phyloP scores from a whole-genome alignment of 2,888 invertebrate genomes.

The Urechis unicinctus region DNA sequence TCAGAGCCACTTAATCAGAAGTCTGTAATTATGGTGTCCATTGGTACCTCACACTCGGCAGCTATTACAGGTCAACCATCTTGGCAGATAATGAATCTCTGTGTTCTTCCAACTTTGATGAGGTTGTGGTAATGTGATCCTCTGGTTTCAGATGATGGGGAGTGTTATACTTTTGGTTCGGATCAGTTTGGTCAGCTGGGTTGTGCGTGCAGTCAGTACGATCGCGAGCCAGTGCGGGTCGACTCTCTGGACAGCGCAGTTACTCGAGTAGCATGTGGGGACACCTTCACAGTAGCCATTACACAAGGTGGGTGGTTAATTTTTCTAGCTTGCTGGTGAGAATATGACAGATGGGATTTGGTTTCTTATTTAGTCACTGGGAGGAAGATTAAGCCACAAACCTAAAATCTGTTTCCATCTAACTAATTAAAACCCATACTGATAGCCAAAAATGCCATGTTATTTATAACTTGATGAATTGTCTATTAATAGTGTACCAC shows the following conservation, averaged over 20 bases:
- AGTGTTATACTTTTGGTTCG: slow-evolving; percentile 44
- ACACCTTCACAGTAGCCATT: slow-evolving; percentile 45
- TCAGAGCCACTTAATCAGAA: slow-evolving; percentile 30
- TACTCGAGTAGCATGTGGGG: slow-evolving; percentile 40
- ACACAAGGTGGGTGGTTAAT: slow-evolving; percentile 31
- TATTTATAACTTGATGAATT: no score
- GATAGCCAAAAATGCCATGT: no score
- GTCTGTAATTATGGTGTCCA: slow-evolving; percentile 32
- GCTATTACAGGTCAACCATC: slow-evolving; percentile 33
- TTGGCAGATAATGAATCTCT: background rate
- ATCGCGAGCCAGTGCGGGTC: slow-evolving; percentile 25
- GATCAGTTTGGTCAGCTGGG: slow-evolving; percentile 48
- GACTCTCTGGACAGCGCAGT: slow-evolving; percentile 25
- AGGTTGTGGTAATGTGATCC: background rate
- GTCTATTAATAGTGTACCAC: no score
- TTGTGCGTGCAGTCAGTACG: slow-evolving; percentile 9
- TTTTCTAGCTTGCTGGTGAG: no score
- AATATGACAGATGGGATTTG: background rate
- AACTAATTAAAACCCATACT: no score
- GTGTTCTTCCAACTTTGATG: no score
- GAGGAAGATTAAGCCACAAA: background rate
- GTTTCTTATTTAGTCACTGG: background rate
- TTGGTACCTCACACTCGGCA: slow-evolving; percentile 46
- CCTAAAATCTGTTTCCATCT: no score
- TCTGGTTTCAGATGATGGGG: slow-evolving; percentile 30